These are phyloP conservation scores for Diarsia dahlii DNA, from an alignment of 2,888 invertebrate genomes.

Conservation along the genomic window DNA sequence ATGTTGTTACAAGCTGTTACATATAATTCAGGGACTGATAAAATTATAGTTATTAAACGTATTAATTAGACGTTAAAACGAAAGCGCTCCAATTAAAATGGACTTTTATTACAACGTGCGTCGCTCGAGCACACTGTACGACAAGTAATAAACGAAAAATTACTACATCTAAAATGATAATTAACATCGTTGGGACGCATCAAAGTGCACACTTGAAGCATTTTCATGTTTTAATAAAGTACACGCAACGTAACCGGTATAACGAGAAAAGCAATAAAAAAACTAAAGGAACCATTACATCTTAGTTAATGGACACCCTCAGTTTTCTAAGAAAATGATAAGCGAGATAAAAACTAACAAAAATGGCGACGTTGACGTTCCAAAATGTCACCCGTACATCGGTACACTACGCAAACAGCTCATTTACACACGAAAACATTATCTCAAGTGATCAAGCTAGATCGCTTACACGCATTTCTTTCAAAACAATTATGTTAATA, in stretches of 20 bases:
- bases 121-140: conserved; percentile 74
- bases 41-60: conserved; percentile 79
- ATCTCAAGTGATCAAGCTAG: conserved; percentile 86
- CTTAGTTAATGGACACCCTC: conserved; percentile 74
- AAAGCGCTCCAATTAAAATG: conserved; percentile 83
- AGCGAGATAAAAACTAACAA: conserved; percentile 76
- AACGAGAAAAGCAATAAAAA: conserved; percentile 76
- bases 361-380: conserved; percentile 77
- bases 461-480: conserved; percentile 85
- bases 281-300: conserved; percentile 74
- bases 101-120: conserved; percentile 78
- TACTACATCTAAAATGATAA: conserved; percentile 80
- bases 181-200: conserved; percentile 80
- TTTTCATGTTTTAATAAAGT: conserved; percentile 71
- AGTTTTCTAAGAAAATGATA: conserved; percentile 71
- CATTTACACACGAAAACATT: conserved; percentile 78
- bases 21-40: conserved; percentile 67
- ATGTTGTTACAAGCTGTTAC: conserved; percentile 62
- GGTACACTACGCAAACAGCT: conserved; percentile 87
- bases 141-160: conserved; percentile 84
- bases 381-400: conserved; percentile 80
- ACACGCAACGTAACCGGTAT: conserved; percentile 73
- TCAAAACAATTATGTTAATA: conserved; percentile 88
- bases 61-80: conserved; percentile 82
- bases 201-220: conserved; percentile 74